Conservation (phyloP, 2,113 vertebrate species). For the Phylloscopus whistleri region DNA sequence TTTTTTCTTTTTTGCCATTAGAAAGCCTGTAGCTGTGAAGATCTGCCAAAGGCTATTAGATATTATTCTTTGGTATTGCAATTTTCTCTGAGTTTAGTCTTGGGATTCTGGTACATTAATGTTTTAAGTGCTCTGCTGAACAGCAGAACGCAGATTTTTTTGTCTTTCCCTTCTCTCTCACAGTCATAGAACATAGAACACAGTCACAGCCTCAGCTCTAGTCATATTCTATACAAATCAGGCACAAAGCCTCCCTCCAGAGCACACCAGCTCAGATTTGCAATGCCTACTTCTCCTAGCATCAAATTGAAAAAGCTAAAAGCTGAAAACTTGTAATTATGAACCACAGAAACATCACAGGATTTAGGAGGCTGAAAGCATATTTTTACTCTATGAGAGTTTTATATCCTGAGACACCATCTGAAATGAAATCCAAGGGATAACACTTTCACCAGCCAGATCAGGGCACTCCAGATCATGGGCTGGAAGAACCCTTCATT, state of each 20-base stretch:
- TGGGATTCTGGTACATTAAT: not conserved
- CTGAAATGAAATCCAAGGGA: not conserved
- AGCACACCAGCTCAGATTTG: not conserved
- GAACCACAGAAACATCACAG: not conserved
- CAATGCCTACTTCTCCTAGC: not conserved
- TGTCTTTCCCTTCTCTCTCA: not conserved
- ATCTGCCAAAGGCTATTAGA: not conserved
- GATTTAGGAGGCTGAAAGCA: not conserved
- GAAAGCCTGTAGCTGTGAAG: not conserved
- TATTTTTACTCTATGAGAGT: not conserved
- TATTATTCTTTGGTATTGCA: not conserved
- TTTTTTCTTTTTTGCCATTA: not conserved
- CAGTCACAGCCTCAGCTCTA: not conserved
- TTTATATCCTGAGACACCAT: not conserved
- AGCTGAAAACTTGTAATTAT: not conserved
- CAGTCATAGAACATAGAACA: not conserved
- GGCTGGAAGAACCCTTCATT: not conserved
- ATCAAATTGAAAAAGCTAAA: constrained; percentile 9
- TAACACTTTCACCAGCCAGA: not conserved
- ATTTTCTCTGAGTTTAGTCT: not conserved
- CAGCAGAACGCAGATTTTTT: not conserved
- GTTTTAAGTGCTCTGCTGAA: not conserved
- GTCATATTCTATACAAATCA: not conserved
- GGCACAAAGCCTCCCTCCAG: not conserved
- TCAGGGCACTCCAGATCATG: not conserved